phyloP scores from a whole-genome alignment of 30 jellyfish, hydroid and myxozoan genomes.

The Euphysa ruthae region DNA sequence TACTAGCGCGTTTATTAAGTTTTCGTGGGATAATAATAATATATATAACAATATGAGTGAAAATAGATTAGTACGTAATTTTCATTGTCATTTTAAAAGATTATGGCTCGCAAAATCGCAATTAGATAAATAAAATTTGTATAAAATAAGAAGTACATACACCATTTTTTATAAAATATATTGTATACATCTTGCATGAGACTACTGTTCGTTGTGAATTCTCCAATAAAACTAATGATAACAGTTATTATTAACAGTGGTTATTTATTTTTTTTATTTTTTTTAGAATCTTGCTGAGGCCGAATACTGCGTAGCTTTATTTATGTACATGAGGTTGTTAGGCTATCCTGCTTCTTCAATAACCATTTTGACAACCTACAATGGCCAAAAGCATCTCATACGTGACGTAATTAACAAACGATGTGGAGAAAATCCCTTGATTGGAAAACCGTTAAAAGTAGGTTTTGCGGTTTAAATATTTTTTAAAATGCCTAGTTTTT shows the following conservation, averaged over 20 bases:
- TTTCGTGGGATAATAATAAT: too few relatives aligned
- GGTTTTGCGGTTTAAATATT: neutral
- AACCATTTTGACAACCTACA: constrained; percentile 81
- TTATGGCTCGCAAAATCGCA: too few relatives aligned
- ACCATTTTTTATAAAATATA: too few relatives aligned
- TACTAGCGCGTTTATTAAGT: too few relatives aligned
- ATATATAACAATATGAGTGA: too few relatives aligned
- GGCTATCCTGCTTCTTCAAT: constrained; percentile 91
- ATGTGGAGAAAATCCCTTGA: constrained; percentile 78
- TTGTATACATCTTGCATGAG: too few relatives aligned
- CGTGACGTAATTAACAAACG: constrained; percentile 82
- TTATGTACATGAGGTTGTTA: constrained; percentile 93
- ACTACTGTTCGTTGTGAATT: too few relatives aligned
- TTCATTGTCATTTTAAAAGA: too few relatives aligned
- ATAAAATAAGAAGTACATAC: too few relatives aligned
- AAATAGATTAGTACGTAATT: too few relatives aligned
- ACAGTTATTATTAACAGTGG: neutral
- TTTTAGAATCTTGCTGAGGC: constrained; percentile 91
- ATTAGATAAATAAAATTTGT: too few relatives aligned
- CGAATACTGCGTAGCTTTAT: constrained; percentile 89
- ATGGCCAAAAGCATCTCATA: constrained; percentile 95
- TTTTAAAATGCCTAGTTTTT: neutral
- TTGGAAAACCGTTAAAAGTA: constrained; percentile 91
- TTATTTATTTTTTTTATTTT: neutral
- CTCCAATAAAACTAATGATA: too few relatives aligned